These are phyloP conservation scores for Epinephelus moara DNA, from an alignment of 2,113 vertebrate species.

Conservation along the genomic window DNA sequence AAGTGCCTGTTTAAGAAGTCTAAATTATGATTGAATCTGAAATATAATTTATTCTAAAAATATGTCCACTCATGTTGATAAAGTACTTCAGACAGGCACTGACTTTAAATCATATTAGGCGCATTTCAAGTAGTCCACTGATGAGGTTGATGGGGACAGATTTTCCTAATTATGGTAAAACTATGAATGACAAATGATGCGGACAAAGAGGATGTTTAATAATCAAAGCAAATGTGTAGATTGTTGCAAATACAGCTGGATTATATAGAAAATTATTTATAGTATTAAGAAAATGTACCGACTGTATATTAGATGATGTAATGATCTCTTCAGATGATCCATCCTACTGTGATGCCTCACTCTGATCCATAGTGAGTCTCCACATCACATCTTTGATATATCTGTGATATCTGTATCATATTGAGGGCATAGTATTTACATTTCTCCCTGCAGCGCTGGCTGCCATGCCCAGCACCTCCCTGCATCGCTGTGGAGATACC, in stretches of 20 bases:
- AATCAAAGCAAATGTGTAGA: neutral
- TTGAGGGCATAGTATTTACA: constrained; percentile 53
- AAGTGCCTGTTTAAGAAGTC: neutral
- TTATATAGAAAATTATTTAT: neutral
- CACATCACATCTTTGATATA: constrained; percentile 46
- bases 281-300: neutral
- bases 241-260: neutral
- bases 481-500: constrained; percentile 40
- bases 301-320: constrained; percentile 14
- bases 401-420: constrained; percentile 55
- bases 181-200: constrained; percentile 12
- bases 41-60: neutral
- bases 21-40: neutral
- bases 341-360: neutral
- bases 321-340: neutral
- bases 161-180: neutral
- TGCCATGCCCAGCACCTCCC: constrained; percentile 29
- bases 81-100: neutral
- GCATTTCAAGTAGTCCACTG: neutral
- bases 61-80: neutral
- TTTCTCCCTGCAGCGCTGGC: constrained; percentile 36
- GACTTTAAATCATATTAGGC: neutral
- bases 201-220: constrained; percentile 2
- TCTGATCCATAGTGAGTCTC: constrained; percentile 16
- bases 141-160: neutral